Percentiles rank a stretch among this genome's conserved stretches.
Evolutionary conservation across 1,140 invertebrate genomes (phyloP).

Genomic region (Asobara japonica): DNA sequence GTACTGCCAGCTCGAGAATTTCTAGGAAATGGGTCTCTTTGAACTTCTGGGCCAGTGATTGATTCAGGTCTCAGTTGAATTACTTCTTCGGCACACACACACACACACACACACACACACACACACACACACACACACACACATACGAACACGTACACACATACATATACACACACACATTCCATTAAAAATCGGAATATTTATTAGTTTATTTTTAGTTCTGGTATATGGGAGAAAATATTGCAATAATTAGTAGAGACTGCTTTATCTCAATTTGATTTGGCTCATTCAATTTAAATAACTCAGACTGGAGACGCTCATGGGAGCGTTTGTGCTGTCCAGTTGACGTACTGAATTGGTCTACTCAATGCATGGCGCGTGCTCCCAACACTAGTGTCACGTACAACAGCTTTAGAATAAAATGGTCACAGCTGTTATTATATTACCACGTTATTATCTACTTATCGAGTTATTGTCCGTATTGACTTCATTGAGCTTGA

Average conservation of each 20-base stretch:
- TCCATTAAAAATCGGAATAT: too few relatives aligned
- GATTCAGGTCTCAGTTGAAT: too few relatives aligned
- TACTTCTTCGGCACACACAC: too few relatives aligned
- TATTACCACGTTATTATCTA: conserved; percentile 57
- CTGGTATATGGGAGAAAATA: not conserved
- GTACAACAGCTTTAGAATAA: conserved; percentile 34
- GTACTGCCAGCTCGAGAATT: too few relatives aligned
- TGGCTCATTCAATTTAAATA: not conserved
- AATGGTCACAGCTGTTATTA: conserved; percentile 50
- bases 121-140: too few relatives aligned
- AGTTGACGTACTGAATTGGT: conserved; percentile 13
- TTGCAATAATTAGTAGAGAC: not conserved
- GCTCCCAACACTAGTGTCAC: conserved; percentile 43
- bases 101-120: too few relatives aligned
- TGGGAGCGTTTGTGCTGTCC: not conserved
- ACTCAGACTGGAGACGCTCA: not conserved
- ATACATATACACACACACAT: too few relatives aligned
- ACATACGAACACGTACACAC: too few relatives aligned
- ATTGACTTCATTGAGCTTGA: conserved; percentile 50
- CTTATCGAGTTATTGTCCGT: conserved; percentile 56
- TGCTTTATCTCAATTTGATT: conserved; percentile 7
- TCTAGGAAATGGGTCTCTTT: too few relatives aligned
- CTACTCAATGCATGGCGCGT: conserved; percentile 46
- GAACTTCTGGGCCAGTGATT: too few relatives aligned
- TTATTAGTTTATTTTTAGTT: not conserved